A percentile compares a stretch with the other conserved stretches of the same genome.
Conservation (phyloP, 2,888 invertebrate species). For the Slavum lentiscoides region DNA sequence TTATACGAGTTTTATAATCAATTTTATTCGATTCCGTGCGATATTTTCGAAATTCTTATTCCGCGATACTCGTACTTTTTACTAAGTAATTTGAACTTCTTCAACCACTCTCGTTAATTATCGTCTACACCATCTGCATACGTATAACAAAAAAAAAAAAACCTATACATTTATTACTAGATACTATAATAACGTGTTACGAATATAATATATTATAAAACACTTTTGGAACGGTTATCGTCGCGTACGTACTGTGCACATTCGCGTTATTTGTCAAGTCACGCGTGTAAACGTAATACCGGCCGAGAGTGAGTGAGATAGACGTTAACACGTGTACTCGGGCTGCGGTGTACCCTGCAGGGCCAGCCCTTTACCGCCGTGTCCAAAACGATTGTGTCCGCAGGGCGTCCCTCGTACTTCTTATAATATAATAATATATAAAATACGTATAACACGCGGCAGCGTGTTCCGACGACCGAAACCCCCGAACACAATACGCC, state of each 20-base stretch:
- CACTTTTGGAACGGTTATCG: not conserved
- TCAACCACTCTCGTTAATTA: too few relatives aligned
- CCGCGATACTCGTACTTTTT: too few relatives aligned
- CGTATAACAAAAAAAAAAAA: too few relatives aligned
- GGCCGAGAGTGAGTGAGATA: slow-evolving; percentile 27
- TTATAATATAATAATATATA: not conserved
- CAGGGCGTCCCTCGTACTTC: slow-evolving; percentile 5
- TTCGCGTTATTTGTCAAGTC: slow-evolving; percentile 48
- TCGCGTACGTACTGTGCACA: not conserved
- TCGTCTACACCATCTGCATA: too few relatives aligned
- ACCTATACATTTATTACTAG: too few relatives aligned
- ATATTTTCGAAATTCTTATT: too few relatives aligned
- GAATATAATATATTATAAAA: too few relatives aligned
- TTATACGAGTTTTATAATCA: too few relatives aligned
- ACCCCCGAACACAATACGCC: not conserved
- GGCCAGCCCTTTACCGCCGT: not conserved
- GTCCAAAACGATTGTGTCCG: slow-evolving; percentile 41
- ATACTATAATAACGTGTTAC: too few relatives aligned
- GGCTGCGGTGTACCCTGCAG: slow-evolving; percentile 1
- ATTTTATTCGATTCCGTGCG: too few relatives aligned
- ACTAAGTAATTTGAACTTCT: too few relatives aligned
- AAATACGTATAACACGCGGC: not conserved
- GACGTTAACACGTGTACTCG: slow-evolving; percentile 51
- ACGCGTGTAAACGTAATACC: slow-evolving; percentile 41
- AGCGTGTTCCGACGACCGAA: not conserved